Evolutionary conservation across 2,797 vertebrate species (phyloP).

Genomic region (Rhinatrema bivittatum): DNA sequence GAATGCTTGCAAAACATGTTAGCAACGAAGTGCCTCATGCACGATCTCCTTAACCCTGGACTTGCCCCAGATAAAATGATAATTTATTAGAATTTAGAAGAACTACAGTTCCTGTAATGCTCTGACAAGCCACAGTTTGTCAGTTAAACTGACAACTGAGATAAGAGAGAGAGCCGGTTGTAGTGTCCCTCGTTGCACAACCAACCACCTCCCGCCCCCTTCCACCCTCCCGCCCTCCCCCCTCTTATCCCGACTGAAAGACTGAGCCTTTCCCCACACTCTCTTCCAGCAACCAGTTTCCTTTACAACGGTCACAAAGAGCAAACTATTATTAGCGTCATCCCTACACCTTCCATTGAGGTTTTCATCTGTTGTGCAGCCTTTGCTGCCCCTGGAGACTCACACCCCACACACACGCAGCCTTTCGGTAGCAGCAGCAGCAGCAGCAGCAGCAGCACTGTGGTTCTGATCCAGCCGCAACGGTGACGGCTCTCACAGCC

Average conservation of each 20-base stretch:
- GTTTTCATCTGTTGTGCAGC: conserved; percentile 12
- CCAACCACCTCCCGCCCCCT: too few species aligned
- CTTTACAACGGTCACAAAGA: conserved; percentile 35
- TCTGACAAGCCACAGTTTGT: conserved; percentile 32
- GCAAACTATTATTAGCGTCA: conserved; percentile 45
- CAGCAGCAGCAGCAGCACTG: too few species aligned
- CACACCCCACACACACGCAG: too few species aligned
- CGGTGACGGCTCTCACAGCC: too few species aligned
- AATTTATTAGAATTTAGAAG: too few species aligned
- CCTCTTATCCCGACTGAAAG: conserved; percentile 31
- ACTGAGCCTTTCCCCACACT: conserved; percentile 27
- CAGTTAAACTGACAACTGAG: conserved; percentile 55
- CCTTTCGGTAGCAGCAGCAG: too few species aligned
- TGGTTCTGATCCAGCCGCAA: neutral
- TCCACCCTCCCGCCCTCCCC: too few species aligned
- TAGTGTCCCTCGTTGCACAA: conserved; percentile 48
- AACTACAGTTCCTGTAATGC: conserved; percentile 20
- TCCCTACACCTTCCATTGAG: conserved; percentile 20
- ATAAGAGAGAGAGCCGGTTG: conserved; percentile 40
- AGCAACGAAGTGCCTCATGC: too few species aligned
- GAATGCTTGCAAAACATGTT: too few species aligned
- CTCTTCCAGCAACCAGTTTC: conserved; percentile 45
- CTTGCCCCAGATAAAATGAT: too few species aligned
- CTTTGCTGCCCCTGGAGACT: conserved; percentile 5
- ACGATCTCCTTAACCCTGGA: too few species aligned